Percentiles rank a stretch among this genome's conserved stretches.
Conservation (phyloP, 2,113 vertebrate genomes). For the Riparia riparia region DNA sequence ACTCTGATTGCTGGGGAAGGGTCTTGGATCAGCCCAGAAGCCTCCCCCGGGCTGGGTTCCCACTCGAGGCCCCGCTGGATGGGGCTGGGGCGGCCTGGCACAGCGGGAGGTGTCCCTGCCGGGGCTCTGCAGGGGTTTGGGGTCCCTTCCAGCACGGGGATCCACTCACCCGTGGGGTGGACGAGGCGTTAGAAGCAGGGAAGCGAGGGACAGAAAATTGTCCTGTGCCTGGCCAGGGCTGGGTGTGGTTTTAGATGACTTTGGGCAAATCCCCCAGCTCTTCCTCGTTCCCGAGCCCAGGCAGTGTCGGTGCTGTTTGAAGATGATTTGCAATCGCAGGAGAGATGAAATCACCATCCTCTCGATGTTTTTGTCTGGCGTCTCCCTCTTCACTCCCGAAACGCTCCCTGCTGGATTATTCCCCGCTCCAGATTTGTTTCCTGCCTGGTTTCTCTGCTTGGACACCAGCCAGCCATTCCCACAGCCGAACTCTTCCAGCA, state of each 20-base stretch:
- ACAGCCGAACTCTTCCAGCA: background rate
- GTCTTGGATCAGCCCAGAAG: background rate
- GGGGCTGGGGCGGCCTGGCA: background rate
- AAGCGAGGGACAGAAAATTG: background rate
- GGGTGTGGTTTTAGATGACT: background rate
- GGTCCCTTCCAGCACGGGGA: background rate
- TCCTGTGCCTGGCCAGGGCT: accelerated
- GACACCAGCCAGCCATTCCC: background rate
- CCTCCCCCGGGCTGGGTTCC: accelerated
- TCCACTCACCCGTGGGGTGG: accelerated
- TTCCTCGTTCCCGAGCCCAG: accelerated
- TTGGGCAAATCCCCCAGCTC: background rate
- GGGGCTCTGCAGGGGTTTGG: background rate
- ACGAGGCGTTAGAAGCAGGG: background rate
- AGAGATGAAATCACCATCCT: accelerated
- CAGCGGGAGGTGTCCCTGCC: background rate
- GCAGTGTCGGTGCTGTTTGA: background rate
- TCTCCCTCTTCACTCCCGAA: accelerated
- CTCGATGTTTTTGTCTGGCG: background rate
- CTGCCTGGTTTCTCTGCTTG: background rate
- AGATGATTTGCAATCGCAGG: accelerated
- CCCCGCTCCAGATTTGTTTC: background rate
- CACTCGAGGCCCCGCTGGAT: background rate
- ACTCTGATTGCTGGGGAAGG: accelerated
- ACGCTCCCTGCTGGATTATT: background rate